Evolutionary conservation across 2,113 vertebrate species (phyloP), one percentile per base, ranked within the genome.

Genomic region (Lutjanus erythropterus): DNA sequence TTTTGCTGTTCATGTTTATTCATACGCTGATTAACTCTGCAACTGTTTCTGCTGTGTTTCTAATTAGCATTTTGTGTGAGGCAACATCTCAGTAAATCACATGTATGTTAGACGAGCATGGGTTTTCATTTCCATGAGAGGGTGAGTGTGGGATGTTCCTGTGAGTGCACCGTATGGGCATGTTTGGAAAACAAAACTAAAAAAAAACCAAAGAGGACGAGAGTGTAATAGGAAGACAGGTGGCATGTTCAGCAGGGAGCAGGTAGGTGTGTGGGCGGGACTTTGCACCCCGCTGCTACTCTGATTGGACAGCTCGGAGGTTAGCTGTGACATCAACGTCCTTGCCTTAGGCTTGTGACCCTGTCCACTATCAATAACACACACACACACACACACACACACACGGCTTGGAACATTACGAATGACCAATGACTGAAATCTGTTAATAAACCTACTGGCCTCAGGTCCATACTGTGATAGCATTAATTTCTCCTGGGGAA

Each of bases 251-350:
- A 80, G 90, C 85, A 80, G 91, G 91, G 82, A 82, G 86, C 86
- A 82, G 74, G 75, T 83, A 86, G 70, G 69, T 84, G 85, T 19
- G 76, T 83, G 87, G 89, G 91, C 69, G 89, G 89, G 88, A 81
- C 88, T 77, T 81, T 82, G 86, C 89, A 82, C 85, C 91, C 90
- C 50, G 78, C 89, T 91, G 93, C 50, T 75, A 62, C 75, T 90
- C 86, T 91, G 93, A 94, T 94, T 92, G 91, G 89, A 92, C 86
- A 79, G 79, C 77, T 55, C 56, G 49, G 78, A 77, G 75, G 79
- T 62, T 75, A 73, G 86, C 80, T 83, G 81, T 73, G 88, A 80
- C 77, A 77, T 81, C 52, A 75, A 69, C 4, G 87, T 81, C 87
- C 91, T 93, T 92, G 81, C 93, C 89, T 83, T 18, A 58, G 80